A percentile compares a stretch with the other conserved stretches of the same genome.
Conservation (phyloP, 2,113 vertebrate species). For the Tonatia bakeri region DNA sequence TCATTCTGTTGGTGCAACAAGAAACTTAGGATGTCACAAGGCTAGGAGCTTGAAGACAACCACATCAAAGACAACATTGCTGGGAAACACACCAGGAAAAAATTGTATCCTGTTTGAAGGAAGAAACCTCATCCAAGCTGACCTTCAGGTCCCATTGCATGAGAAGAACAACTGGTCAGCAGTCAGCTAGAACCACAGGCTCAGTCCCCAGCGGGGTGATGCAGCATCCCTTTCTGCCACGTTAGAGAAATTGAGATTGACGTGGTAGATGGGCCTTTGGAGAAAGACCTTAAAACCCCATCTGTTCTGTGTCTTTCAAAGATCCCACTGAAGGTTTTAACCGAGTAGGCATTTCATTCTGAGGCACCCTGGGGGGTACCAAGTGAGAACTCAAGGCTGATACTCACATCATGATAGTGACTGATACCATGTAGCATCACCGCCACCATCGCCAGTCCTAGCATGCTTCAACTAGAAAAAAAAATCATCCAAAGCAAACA, state of each 20-base stretch:
- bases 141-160: background rate
- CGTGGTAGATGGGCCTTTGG: slow-evolving; percentile 7
- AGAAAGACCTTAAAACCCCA: slow-evolving; percentile 41
- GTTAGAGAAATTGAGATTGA: slow-evolving; percentile 31
- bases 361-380: background rate
- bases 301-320: slow-evolving; percentile 59
- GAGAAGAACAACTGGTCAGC: background rate
- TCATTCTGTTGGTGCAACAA: background rate
- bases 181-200: background rate
- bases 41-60: background rate
- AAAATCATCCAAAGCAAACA: background rate
- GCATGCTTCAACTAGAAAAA: background rate
- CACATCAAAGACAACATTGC: background rate
- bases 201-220: background rate
- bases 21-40: background rate
- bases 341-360: slow-evolving; percentile 44
- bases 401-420: background rate
- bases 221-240: background rate
- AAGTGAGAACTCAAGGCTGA: background rate
- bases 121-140: background rate
- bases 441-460: accelerated
- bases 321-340: slow-evolving; percentile 27
- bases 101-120: background rate
- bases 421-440: background rate
- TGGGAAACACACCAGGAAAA: background rate